Conservation (phyloP, 1,140 invertebrate genomes). For the Mactra quadrangularis region DNA sequence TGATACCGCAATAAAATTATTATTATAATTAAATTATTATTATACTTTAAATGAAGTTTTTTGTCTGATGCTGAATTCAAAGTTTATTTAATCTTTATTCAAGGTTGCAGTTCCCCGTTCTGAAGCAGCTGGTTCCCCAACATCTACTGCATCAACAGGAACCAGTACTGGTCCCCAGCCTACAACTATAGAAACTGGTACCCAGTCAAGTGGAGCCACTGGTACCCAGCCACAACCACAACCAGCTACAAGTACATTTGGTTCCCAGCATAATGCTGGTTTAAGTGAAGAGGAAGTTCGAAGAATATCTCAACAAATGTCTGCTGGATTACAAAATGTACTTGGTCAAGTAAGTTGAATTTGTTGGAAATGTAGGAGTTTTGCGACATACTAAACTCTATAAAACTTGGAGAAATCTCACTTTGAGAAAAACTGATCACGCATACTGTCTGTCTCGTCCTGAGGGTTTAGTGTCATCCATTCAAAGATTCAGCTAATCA, state of each 20-base stretch:
- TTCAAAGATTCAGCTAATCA: no score
- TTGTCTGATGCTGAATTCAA: no score
- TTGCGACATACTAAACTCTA: no score
- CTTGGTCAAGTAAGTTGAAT: slow-evolving; percentile 31
- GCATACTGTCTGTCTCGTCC: no score
- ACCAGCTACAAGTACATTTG: slow-evolving; percentile 18
- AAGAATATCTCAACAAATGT: slow-evolving; percentile 40
- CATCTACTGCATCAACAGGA: slow-evolving; percentile 34
- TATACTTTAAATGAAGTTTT: no score
- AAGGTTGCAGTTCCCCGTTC: slow-evolving; percentile 13
- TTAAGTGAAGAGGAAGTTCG: slow-evolving; percentile 30
- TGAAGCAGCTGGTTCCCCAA: background rate
- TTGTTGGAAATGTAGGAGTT: no score
- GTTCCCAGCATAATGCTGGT: slow-evolving; percentile 48
- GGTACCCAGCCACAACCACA: slow-evolving; percentile 15
- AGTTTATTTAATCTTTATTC: no score
- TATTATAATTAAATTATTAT: no score
- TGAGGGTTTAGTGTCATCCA: no score
- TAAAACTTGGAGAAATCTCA: no score
- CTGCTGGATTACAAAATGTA: slow-evolving; percentile 46
- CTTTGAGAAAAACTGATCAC: no score
- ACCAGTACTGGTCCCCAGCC: slow-evolving; percentile 46
- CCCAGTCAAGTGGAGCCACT: slow-evolving; percentile 55
- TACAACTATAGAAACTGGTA: slow-evolving; percentile 54
- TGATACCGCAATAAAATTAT: no score